A percentile compares a stretch with the other conserved stretches of the same genome.
Evolutionary conservation across 2,113 vertebrate genomes (phyloP).

Genomic region (Chaetorhynchus papuensis): DNA sequence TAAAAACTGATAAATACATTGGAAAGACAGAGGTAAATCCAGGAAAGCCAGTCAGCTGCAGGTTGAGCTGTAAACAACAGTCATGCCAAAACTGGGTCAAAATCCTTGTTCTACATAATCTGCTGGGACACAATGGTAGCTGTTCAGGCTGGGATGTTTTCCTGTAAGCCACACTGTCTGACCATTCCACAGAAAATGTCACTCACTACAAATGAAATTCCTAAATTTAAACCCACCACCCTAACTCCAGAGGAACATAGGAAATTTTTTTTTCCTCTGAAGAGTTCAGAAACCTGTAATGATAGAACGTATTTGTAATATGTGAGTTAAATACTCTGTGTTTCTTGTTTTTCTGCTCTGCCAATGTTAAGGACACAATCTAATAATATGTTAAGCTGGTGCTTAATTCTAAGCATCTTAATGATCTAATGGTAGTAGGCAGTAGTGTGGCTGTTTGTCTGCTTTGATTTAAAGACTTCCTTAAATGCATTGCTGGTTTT

Average conservation of each 20-base stretch:
- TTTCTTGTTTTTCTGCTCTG: background rate
- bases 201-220: background rate
- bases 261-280: background rate
- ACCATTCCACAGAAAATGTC: background rate
- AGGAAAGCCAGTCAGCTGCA: background rate
- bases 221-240: background rate
- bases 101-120: background rate
- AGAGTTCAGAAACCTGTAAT: background rate
- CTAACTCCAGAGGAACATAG: background rate
- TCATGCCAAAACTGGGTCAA: background rate
- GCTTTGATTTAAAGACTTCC: conserved; percentile 40
- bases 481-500: conserved; percentile 17
- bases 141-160: background rate
- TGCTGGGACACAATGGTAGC: background rate
- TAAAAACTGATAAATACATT: background rate
- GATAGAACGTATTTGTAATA: background rate
- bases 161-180: background rate
- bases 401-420: background rate
- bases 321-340: background rate
- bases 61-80: background rate
- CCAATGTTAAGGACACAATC: background rate
- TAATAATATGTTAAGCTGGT: background rate
- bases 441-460: background rate
- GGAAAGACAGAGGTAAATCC: background rate
- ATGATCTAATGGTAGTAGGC: background rate